Evolutionary conservation across 2,797 vertebrate species (phyloP).

Genomic region (Pitangus sulphuratus): DNA sequence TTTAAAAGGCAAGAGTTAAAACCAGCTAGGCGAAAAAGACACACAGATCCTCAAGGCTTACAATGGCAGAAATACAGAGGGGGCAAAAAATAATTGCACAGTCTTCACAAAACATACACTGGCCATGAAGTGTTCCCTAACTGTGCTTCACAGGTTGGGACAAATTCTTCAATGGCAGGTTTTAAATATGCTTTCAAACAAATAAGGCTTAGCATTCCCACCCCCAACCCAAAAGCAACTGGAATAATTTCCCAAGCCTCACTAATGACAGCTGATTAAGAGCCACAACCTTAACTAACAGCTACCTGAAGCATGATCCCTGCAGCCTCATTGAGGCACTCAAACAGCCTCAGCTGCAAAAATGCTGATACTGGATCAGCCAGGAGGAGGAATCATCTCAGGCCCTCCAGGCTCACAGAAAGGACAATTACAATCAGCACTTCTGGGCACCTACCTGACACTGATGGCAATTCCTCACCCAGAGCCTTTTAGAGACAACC

Average conservation of each 20-base stretch:
- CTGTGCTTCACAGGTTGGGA: neutral
- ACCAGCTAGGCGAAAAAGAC: neutral
- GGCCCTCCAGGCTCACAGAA: neutral
- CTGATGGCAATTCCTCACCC: rapidly evolving
- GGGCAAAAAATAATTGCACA: neutral
- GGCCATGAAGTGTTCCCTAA: neutral
- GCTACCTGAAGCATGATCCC: neutral
- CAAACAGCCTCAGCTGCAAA: neutral
- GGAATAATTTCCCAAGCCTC: neutral
- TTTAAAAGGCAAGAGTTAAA: neutral
- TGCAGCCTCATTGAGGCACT: neutral
- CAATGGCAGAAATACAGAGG: neutral
- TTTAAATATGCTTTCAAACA: neutral
- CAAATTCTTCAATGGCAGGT: neutral
- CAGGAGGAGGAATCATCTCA: neutral
- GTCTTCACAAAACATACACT: neutral
- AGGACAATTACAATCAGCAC: neutral
- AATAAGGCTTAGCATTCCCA: neutral
- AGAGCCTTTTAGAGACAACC: neutral
- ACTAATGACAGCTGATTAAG: neutral
- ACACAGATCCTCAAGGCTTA: neutral
- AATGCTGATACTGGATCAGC: neutral
- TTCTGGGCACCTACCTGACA: neutral
- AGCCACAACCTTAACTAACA: neutral
- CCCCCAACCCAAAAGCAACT: neutral